Evolutionary conservation across 64 coral and sea anemone species (phyloP).

Genomic region (Acropora yongei): DNA sequence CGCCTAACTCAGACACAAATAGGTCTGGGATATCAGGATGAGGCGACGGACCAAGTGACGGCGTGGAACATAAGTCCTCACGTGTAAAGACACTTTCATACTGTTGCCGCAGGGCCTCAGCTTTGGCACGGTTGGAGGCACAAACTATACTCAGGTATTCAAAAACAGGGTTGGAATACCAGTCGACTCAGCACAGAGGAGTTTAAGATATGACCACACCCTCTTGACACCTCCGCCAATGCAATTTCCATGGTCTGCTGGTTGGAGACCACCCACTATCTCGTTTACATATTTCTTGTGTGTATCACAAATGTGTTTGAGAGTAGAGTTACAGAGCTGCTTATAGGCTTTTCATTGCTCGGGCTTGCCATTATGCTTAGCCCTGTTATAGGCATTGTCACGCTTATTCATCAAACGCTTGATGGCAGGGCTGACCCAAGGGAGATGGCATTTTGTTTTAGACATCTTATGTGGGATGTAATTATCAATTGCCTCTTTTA

Average conservation of each 20-base stretch:
- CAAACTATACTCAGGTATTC: neutral
- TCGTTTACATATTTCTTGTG: conserved; percentile 14
- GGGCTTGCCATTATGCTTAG: conserved; percentile 5
- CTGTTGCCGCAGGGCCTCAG: neutral
- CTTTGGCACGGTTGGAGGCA: neutral
- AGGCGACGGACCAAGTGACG: conserved; percentile 19
- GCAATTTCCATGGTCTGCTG: neutral
- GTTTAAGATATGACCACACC: conserved; percentile 36
- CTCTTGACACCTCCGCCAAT: conserved; percentile 21
- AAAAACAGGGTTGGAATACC: conserved; percentile 28
- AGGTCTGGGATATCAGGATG: neutral
- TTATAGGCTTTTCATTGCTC: conserved; percentile 11
- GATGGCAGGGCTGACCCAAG: neutral
- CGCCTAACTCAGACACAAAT: neutral
- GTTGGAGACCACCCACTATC: conserved; percentile 2
- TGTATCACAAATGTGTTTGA: conserved; percentile 23
- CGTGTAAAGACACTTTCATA: conserved; percentile 32
- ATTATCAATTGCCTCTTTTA: conserved; percentile 13
- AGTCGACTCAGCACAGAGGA: conserved; percentile 12
- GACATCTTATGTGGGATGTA: conserved; percentile 42
- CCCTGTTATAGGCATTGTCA: conserved; percentile 19
- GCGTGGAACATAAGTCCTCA: neutral
- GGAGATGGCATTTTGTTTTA: conserved; percentile 28
- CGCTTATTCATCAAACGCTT: conserved; percentile 30
- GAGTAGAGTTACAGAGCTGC: conserved; percentile 20